Percentiles rank a stretch among this genome's conserved stretches.
Conservation (phyloP, 2,113 vertebrate species). For the Oncorhynchus clarkii region DNA sequence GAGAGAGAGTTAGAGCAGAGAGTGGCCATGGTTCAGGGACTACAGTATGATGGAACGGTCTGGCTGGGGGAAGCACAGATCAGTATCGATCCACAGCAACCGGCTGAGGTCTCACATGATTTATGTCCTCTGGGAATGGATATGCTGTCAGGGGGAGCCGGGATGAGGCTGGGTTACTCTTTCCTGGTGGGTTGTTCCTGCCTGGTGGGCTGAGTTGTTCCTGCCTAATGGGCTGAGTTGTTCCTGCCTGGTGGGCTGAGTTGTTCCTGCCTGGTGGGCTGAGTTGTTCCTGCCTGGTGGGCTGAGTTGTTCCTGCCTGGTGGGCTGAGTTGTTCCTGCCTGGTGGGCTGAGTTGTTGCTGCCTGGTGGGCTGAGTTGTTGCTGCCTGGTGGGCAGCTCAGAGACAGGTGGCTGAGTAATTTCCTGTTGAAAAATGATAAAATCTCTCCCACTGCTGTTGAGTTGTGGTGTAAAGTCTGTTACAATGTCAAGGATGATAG, state of each 20-base stretch:
- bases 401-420: slow-evolving; percentile 22
- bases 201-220: too few species aligned
- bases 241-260: too few species aligned
- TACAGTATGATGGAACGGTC: slow-evolving; percentile 18
- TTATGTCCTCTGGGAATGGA: slow-evolving; percentile 42
- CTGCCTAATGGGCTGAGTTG: too few species aligned
- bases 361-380: neutral
- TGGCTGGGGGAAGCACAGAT: slow-evolving; percentile 35
- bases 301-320: neutral
- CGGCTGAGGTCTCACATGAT: slow-evolving; percentile 33
- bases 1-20: slow-evolving; percentile 2
- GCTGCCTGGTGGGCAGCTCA: slow-evolving; percentile 4
- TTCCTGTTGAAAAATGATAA: slow-evolving; percentile 16
- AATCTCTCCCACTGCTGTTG: slow-evolving; percentile 18
- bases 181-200: too few species aligned
- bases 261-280: neutral
- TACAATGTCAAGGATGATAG: slow-evolving; percentile 9
- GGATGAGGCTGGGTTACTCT: slow-evolving; percentile 19
- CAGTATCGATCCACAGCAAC: slow-evolving; percentile 41
- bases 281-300: too few species aligned
- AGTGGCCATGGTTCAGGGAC: slow-evolving; percentile 15
- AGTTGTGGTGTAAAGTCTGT: slow-evolving; percentile 15
- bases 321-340: neutral
- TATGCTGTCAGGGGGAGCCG: slow-evolving; percentile 25
- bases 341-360: neutral